These are phyloP conservation scores for Labrus mixtus DNA, from an alignment of 2,113 vertebrate species.

Conservation along the genomic window DNA sequence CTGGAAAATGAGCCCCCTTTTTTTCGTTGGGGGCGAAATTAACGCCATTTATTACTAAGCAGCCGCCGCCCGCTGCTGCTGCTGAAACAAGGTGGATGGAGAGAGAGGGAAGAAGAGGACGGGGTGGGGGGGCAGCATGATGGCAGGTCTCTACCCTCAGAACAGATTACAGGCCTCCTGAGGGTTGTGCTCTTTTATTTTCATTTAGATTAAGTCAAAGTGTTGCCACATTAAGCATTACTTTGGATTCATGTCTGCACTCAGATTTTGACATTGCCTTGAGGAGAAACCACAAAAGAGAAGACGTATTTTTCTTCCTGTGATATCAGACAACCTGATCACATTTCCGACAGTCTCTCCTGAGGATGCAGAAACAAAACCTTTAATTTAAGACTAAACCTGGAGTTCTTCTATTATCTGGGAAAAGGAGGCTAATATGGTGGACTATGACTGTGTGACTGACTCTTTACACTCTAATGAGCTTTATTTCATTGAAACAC, in stretches of 20 bases:
- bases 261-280: slow-evolving; percentile 1
- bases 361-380: neutral
- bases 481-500: slow-evolving; percentile 55
- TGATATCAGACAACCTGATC: slow-evolving; percentile 21
- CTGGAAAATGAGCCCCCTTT: slow-evolving; percentile 77
- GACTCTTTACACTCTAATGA: slow-evolving; percentile 42
- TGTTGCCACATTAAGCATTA: slow-evolving; percentile 15
- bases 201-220: slow-evolving; percentile 49
- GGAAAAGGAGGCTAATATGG: slow-evolving; percentile 18
- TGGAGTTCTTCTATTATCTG: slow-evolving; percentile 23
- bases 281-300: neutral
- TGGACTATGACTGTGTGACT: slow-evolving; percentile 41
- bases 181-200: slow-evolving; percentile 47
- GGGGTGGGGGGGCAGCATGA: neutral
- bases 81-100: slow-evolving; percentile 24
- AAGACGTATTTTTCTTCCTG: slow-evolving; percentile 6
- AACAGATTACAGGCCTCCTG: slow-evolving; percentile 44
- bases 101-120: neutral
- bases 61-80: slow-evolving; percentile 54
- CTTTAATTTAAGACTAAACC: slow-evolving; percentile 28
- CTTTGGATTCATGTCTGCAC: slow-evolving; percentile 3
- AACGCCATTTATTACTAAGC: slow-evolving; percentile 78
- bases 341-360: neutral
- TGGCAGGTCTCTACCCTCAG: slow-evolving; percentile 37
- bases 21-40: slow-evolving; percentile 69